These are phyloP conservation scores for Cyprinodon variegatus DNA, from an alignment of 2,113 vertebrate species.

Conservation along the genomic window DNA sequence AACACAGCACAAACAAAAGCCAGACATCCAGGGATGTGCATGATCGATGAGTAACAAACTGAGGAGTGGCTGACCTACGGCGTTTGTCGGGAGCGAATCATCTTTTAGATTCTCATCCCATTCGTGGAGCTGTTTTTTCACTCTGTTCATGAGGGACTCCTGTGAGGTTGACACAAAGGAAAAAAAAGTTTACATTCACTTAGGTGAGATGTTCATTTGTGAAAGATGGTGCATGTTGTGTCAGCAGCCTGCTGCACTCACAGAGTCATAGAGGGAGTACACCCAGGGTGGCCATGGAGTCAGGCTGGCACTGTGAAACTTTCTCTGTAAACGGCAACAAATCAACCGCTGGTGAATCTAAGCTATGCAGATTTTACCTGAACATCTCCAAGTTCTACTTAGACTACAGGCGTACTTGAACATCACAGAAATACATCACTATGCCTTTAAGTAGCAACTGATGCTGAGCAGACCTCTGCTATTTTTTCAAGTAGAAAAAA, in stretches of 20 bases:
- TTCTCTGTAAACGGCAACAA: constrained; percentile 81
- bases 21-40: not conserved
- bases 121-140: constrained; percentile 94
- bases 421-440: not conserved
- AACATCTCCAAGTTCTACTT: not conserved
- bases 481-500: not conserved
- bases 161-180: constrained; percentile 73
- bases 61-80: constrained; percentile 84
- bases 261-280: constrained; percentile 94
- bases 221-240: not conserved
- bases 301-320: constrained; percentile 92
- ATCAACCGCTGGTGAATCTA: not conserved
- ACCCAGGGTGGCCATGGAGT: constrained; percentile 97
- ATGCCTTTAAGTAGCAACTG: not conserved
- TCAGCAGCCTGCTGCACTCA: constrained; percentile 76
- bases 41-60: constrained; percentile 31
- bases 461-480: too few relatives aligned
- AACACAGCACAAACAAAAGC: constrained; percentile 34
- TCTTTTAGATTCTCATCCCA: constrained; percentile 99
- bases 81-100: constrained; percentile 94
- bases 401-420: too few relatives aligned
- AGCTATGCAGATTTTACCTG: not conserved
- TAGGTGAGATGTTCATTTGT: constrained; percentile 1
- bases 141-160: constrained; percentile 97
- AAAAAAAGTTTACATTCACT: constrained; percentile 31